Evolutionary conservation across 37 sponge, comb jelly and placozoan genomes (phyloP), one percentile per base, ranked within the genome.

Genomic region (Oopsacas minuta): DNA sequence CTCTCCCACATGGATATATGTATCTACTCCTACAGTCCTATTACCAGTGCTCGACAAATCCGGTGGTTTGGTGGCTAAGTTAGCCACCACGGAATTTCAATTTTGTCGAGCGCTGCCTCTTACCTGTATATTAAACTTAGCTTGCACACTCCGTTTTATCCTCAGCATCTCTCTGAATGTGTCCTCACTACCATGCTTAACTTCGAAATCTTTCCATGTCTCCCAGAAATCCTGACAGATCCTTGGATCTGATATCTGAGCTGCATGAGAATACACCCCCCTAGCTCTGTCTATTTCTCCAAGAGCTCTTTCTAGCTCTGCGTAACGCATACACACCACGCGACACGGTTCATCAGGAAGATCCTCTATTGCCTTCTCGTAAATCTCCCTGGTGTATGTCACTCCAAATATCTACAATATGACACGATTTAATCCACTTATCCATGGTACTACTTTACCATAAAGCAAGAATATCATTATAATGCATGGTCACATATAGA

Each of bases 141-240:
- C 99, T 53, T 95, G 95, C 1, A 97, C 90, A 39, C 95, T 97
- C 23, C 99, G 91, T 85, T 97, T 97, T 36, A 97, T 95, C 10
- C 99, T 88, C 83, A 97, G 90, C 99, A 97, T 95, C 86, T 97
- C 99, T 37, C 96, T 86, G 83, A 95, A 97, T 25, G 99, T 95
- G 83, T 97, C 99, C 88, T 97, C 99, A 81, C 95, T 97, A 38
- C 99, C 99, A 87, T 97, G 92, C 52, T 84, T 84, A 38, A 97
- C 95, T 81, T 97, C 99, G 91, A 95, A 97, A 83, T 90, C 93
- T 69, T 97, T 94, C 99, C 99, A 97, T 20, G 88, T 87, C 90
- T 94, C 91, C 94, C 94, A 96, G 82, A 88, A 96, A 10, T 86
- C 85, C 85, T 22, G 37, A 87, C 90, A 82, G 52, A 93, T 89